Conservation (phyloP, 1,140 invertebrate genomes). For the Trichogramma pretiosum region DNA sequence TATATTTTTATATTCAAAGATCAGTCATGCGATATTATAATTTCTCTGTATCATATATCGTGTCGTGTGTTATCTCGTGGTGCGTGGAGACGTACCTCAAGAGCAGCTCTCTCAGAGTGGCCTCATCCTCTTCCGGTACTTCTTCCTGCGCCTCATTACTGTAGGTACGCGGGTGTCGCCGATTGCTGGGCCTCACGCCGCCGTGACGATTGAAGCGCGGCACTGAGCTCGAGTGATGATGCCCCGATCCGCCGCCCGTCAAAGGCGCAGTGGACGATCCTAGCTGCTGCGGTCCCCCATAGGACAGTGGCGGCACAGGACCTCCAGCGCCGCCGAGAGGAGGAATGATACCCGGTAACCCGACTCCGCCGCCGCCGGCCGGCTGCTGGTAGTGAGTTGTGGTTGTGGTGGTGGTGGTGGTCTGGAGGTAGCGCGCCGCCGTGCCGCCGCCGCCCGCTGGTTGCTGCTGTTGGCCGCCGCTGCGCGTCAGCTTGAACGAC, state of each 20-base stretch:
- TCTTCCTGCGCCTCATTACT: conserved; percentile 52
- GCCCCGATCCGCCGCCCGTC: no score
- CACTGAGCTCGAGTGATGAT: conserved; percentile 12
- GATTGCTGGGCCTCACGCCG: conserved; percentile 27
- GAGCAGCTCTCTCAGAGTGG: conserved; percentile 76
- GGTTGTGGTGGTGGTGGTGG: conserved; percentile 34
- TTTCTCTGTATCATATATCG: no score
- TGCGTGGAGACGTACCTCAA: conserved; percentile 63
- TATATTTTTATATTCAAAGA: no score
- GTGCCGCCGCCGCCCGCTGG: conserved; percentile 33
- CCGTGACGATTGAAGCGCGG: conserved; percentile 23
- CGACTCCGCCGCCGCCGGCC: neutral
- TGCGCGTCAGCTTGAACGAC: conserved; percentile 45
- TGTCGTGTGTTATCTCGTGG: no score
- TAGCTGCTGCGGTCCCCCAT: no score
- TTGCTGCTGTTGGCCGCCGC: no score
- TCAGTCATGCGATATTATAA: no score
- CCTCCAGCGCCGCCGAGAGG: conserved; percentile 22
- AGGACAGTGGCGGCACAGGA: conserved; percentile 11
- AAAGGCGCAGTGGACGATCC: no score
- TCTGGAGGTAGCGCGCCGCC: conserved; percentile 37
- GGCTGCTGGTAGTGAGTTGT: conserved; percentile 30
- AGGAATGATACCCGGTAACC: conserved; percentile 4
- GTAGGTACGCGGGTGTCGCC: conserved; percentile 36
- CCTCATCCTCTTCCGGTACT: conserved; percentile 69